Percentiles rank a stretch among this genome's conserved stretches.
Evolutionary conservation across 2,888 invertebrate genomes (phyloP).

Genomic region (Gryllus longicercus): DNA sequence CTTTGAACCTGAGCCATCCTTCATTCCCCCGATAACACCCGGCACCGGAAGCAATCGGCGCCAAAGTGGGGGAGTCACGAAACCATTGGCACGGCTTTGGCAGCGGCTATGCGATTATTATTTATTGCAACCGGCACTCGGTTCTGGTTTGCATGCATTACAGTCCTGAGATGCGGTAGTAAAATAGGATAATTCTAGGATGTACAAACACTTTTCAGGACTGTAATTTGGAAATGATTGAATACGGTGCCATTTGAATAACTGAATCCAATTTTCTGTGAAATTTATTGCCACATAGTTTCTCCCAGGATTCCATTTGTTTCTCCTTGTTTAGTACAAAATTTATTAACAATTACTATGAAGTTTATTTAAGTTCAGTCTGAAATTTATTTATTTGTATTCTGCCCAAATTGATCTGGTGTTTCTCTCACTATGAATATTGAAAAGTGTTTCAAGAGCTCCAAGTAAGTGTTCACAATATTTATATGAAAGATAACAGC

Average conservation of each 20-base stretch:
- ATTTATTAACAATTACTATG: too few relatives aligned
- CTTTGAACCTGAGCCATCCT: neutral
- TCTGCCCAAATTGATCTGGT: too few relatives aligned
- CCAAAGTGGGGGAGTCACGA: neutral
- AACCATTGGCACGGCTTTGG: neutral
- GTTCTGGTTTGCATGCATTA: neutral
- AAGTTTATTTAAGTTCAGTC: too few relatives aligned
- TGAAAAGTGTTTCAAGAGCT: too few relatives aligned
- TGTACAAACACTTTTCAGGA: neutral
- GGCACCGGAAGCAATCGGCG: constrained; percentile 6
- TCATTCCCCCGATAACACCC: neutral
- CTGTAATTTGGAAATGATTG: neutral
- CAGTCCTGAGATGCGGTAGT: neutral
- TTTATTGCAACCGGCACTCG: neutral
- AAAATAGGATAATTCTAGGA: too few relatives aligned
- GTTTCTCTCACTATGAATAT: too few relatives aligned
- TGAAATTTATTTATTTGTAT: too few relatives aligned
- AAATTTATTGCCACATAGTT: neutral
- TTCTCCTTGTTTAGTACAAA: neutral
- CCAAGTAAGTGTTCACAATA: too few relatives aligned
- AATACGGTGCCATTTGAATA: neutral
- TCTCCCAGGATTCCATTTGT: neutral
- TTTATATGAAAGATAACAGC: too few relatives aligned
- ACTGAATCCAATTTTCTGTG: neutral
- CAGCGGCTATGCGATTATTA: neutral